Percentiles rank a stretch among this genome's conserved stretches.
Evolutionary conservation across 2,797 vertebrate species (phyloP).

Genomic region (Mus spretus): DNA sequence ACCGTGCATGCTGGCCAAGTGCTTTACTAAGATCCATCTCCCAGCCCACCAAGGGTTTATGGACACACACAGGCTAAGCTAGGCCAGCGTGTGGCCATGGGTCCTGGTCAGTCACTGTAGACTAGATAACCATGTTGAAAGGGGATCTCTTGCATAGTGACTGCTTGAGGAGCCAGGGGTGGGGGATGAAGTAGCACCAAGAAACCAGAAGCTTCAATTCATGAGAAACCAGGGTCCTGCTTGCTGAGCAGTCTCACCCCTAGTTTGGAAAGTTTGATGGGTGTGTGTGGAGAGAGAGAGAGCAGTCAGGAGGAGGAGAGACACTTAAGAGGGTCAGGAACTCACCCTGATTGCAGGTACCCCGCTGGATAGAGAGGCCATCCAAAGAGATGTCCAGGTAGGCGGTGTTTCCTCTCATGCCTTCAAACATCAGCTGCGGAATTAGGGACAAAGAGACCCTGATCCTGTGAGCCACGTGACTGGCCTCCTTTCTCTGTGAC

Average conservation of each 20-base stretch:
- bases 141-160: background rate
- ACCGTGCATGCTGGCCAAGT: background rate
- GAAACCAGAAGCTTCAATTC: background rate
- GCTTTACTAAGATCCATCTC: background rate
- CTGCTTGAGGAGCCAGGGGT: background rate
- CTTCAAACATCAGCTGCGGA: conserved; percentile 89
- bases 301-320: background rate
- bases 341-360: conserved; percentile 89
- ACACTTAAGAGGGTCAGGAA: background rate
- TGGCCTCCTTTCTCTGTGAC: background rate
- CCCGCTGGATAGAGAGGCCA: conserved; percentile 89
- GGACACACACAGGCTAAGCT: background rate
- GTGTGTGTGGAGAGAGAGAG: background rate
- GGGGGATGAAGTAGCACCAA: background rate
- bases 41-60: background rate
- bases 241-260: background rate
- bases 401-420: conserved; percentile 83
- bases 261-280: background rate
- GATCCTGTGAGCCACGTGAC: background rate
- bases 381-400: conserved; percentile 92
- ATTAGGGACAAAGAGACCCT: background rate
- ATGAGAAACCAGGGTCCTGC: background rate
- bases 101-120: background rate
- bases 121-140: background rate
- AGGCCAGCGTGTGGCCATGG: background rate